A percentile compares a stretch with the other conserved stretches of the same genome.
phyloP scores from a whole-genome alignment of 1,140 invertebrate species.

The Drosophila mojavensis region DNA sequence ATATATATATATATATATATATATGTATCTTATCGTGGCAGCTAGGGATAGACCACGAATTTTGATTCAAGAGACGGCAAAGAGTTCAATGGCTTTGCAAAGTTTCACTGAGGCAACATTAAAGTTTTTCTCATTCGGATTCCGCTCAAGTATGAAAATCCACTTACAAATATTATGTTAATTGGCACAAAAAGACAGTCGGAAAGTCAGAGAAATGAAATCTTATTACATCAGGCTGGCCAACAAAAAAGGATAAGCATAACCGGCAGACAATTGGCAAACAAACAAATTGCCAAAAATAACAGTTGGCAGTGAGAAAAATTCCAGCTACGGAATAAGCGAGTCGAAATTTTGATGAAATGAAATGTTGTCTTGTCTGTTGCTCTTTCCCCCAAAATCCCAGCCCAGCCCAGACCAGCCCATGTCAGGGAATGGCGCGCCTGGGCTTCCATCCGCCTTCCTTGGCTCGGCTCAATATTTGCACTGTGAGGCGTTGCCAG shows the following conservation, averaged over 20 bases:
- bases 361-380: conserved; percentile 44
- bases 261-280: conserved; percentile 77
- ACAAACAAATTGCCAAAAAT: conserved; percentile 78
- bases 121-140: conserved; percentile 54
- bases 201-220: conserved; percentile 55
- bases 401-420: not conserved
- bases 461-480: conserved; percentile 66
- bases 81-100: conserved; percentile 62
- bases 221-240: conserved; percentile 63
- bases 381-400: not conserved
- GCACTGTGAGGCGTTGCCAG: conserved; percentile 69
- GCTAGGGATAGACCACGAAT: conserved; percentile 38
- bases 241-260: conserved; percentile 50
- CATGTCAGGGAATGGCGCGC: not conserved
- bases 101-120: conserved; percentile 62
- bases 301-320: conserved; percentile 51
- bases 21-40: conserved; percentile 27
- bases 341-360: conserved; percentile 55
- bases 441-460: not conserved
- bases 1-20: not conserved
- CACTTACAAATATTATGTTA: conserved; percentile 74
- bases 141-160: conserved; percentile 65
- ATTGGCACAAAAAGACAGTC: conserved; percentile 49
- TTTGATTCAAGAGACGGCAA: conserved; percentile 33
- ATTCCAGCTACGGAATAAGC: conserved; percentile 36